Percentiles rank a stretch among this genome's conserved stretches.
These are phyloP conservation scores for Drosophila virilis DNA, from an alignment of 1,140 invertebrate species.

Conservation along the genomic window DNA sequence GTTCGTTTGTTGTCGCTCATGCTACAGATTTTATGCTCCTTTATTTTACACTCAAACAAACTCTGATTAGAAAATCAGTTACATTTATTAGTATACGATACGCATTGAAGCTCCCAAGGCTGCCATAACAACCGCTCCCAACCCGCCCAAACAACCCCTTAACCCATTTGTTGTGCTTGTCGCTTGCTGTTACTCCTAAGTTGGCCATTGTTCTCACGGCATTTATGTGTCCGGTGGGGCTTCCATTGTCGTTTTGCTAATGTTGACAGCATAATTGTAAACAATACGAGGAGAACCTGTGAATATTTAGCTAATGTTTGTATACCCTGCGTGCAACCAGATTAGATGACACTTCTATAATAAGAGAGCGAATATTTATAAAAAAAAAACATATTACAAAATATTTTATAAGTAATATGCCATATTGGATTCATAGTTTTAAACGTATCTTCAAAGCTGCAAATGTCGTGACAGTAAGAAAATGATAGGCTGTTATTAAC, in stretches of 20 bases:
- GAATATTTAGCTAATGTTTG: not conserved
- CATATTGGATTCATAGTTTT: not conserved
- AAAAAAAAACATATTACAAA: not conserved
- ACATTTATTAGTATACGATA: conserved; percentile 14
- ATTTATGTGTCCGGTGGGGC: conserved; percentile 63
- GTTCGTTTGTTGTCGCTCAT: conserved; percentile 7
- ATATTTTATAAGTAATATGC: not conserved
- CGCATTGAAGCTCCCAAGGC: conserved; percentile 14
- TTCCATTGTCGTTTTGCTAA: conserved; percentile 48
- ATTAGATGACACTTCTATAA: not conserved
- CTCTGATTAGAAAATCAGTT: conserved; percentile 67
- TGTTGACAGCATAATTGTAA: conserved; percentile 61
- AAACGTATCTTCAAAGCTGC: too few relatives aligned
- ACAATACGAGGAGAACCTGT: conserved; percentile 13
- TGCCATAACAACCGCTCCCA: not conserved
- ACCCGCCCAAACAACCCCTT: conserved; percentile 34
- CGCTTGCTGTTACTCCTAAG: not conserved
- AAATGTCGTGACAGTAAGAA: too few relatives aligned
- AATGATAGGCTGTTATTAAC: too few relatives aligned
- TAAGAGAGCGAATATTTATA: too few relatives aligned
- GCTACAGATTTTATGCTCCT: conserved; percentile 2
- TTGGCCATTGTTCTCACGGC: conserved; percentile 42
- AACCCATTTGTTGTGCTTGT: conserved; percentile 56
- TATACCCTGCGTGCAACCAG: conserved; percentile 18
- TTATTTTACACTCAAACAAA: conserved; percentile 8